Evolutionary conservation across 37 sponge, comb jelly and placozoan genomes (phyloP).

Genomic region (Hormiphora californensis): DNA sequence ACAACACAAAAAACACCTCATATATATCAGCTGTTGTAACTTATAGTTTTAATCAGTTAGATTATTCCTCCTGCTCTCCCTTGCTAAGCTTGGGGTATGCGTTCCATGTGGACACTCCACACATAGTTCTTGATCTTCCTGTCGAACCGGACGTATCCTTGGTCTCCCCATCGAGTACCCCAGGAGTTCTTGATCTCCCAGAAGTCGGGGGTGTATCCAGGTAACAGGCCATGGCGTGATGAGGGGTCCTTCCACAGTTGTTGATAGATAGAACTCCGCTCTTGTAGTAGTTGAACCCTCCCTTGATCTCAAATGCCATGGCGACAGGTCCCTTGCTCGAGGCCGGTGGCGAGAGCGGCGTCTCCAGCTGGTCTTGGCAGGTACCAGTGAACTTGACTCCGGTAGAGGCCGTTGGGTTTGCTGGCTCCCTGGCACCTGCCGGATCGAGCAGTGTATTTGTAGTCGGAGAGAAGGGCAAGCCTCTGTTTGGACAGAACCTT

Average conservation of each 20-base stretch:
- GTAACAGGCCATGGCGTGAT: constrained; percentile 6
- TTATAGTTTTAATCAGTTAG: too few species aligned
- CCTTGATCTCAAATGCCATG: constrained; percentile 29
- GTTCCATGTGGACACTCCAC: not conserved
- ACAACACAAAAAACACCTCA: too few species aligned
- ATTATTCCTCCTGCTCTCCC: too few species aligned
- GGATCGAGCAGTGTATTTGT: not conserved
- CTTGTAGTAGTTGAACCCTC: constrained; percentile 21
- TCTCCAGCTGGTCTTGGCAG: too few species aligned
- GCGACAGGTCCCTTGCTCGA: not conserved
- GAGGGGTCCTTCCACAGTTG: constrained; percentile 1
- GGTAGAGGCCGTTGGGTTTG: not conserved
- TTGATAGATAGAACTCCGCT: not conserved
- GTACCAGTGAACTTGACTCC: not conserved
- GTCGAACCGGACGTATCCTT: constrained; percentile 17
- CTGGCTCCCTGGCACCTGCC: not conserved
- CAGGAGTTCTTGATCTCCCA: constrained; percentile 7
- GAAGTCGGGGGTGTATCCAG: constrained; percentile 22
- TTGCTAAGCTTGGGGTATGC: not conserved
- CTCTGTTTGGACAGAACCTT: not conserved
- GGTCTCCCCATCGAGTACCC: not conserved
- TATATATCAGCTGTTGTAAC: too few species aligned
- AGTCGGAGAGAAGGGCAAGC: not conserved
- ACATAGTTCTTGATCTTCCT: constrained; percentile 10
- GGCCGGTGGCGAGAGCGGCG: too few species aligned